Evolutionary conservation across 1,140 invertebrate species (phyloP).

Genomic region (Temnothorax curvispinosus): DNA sequence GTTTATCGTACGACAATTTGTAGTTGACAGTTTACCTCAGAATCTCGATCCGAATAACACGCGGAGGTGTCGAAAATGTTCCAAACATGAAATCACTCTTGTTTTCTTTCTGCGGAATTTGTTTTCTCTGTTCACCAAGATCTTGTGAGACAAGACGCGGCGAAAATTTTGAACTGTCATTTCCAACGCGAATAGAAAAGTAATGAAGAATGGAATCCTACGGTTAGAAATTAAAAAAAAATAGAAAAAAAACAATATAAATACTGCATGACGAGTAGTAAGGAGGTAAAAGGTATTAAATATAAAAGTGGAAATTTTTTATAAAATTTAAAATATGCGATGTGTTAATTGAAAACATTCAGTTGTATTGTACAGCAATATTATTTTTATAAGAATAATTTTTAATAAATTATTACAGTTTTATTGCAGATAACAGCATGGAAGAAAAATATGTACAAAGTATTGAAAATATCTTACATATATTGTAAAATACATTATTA

Average conservation of each 20-base stretch:
- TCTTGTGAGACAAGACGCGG: not conserved
- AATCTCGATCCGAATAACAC: not conserved
- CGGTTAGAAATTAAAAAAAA: not conserved
- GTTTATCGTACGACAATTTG: not conserved
- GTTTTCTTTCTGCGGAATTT: not conserved
- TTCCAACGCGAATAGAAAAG: not conserved
- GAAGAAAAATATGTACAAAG: not conserved
- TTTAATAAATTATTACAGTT: not conserved
- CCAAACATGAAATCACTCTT: not conserved
- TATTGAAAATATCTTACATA: not conserved
- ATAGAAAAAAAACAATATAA: too few species aligned
- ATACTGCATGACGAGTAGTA: too few species aligned
- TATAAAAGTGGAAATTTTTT: not conserved
- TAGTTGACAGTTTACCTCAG: not conserved
- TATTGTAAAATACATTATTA: not conserved
- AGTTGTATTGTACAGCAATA: not conserved
- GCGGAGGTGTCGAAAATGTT: not conserved
- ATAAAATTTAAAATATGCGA: not conserved
- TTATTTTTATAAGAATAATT: not conserved
- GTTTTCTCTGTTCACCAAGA: not conserved
- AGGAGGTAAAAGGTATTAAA: not conserved
- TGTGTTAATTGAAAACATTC: not conserved
- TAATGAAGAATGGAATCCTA: not conserved
- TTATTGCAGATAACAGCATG: not conserved
- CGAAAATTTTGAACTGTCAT: not conserved